phyloP scores from a whole-genome alignment of 2,113 vertebrate genomes.

The Centrocercus urophasianus region DNA sequence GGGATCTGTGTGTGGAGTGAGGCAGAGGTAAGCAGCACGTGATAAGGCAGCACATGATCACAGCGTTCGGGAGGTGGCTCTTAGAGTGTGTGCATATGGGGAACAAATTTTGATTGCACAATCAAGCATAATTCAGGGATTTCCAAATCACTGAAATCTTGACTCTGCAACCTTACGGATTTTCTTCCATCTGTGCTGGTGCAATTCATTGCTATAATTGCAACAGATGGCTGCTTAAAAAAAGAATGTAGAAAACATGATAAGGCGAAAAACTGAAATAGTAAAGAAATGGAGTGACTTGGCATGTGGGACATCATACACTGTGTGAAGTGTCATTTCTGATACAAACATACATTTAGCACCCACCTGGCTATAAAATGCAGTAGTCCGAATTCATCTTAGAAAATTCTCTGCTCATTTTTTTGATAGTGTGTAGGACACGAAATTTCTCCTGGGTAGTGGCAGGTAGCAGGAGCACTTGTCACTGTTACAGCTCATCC shows the following conservation, averaged over 20 bases:
- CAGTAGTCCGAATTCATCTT: neutral
- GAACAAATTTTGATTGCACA: neutral
- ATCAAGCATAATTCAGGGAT: neutral
- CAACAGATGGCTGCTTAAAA: slow-evolving; percentile 46
- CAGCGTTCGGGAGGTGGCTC: fast-evolving
- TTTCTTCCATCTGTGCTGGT: slow-evolving; percentile 54
- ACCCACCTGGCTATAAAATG: neutral
- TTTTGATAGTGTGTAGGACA: neutral
- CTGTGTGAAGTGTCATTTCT: neutral
- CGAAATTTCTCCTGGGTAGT: neutral
- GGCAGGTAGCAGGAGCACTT: neutral
- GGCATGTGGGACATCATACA: fast-evolving
- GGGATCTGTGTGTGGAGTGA: neutral
- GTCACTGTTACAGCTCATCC: neutral
- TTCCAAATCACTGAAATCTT: slow-evolving; percentile 51
- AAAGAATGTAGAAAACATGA: neutral
- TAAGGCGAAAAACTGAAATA: neutral
- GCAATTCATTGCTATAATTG: slow-evolving; percentile 36
- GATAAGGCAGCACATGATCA: neutral
- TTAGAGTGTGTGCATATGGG: neutral
- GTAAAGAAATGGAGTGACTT: neutral
- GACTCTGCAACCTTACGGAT: slow-evolving; percentile 39
- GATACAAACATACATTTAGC: neutral
- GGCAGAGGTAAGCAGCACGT: neutral
- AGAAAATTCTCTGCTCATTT: neutral